A percentile compares a stretch with the other conserved stretches of the same genome.
Evolutionary conservation across 2,888 invertebrate species (phyloP).

Genomic region (Acrocera orbiculus): DNA sequence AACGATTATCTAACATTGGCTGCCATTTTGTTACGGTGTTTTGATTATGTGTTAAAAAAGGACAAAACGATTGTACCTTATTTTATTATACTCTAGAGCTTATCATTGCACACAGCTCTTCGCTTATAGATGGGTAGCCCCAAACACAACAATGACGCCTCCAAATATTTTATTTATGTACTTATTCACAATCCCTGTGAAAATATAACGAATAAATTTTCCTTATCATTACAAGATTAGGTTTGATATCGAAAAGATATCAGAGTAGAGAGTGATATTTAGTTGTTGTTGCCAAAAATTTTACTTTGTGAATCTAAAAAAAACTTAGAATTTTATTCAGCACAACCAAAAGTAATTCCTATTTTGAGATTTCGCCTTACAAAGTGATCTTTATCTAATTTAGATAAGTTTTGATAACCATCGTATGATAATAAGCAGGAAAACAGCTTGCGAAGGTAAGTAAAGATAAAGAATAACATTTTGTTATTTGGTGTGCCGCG

Average conservation of each 20-base stretch:
- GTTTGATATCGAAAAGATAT: constrained; percentile 16
- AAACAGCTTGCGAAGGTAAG: constrained; percentile 3
- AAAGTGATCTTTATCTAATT: constrained; percentile 13
- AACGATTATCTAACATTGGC: too few relatives aligned
- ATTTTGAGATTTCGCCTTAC: constrained; percentile 6
- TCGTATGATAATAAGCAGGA: constrained; percentile 6
- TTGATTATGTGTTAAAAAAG: too few relatives aligned
- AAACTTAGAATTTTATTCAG: constrained; percentile 7
- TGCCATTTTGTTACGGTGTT: too few relatives aligned
- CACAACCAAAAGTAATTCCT: too few relatives aligned
- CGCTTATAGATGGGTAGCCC: too few relatives aligned
- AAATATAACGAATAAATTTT: too few relatives aligned
- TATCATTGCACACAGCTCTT: too few relatives aligned
- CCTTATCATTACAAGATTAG: constrained; percentile 16
- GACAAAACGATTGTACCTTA: too few relatives aligned
- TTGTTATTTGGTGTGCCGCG: too few relatives aligned
- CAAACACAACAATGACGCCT: constrained; percentile 2
- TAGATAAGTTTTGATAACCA: constrained; percentile 9
- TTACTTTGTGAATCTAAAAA: not conserved
- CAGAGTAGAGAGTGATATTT: constrained; percentile 4
- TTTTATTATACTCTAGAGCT: too few relatives aligned
- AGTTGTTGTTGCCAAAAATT: constrained; percentile 5
- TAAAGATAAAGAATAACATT: constrained; percentile 5
- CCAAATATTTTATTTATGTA: too few relatives aligned
- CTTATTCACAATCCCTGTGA: too few relatives aligned